Base-by-base conservation (phyloP, 2,888 invertebrate species). In the Drosophila austrosaltans region DNA sequence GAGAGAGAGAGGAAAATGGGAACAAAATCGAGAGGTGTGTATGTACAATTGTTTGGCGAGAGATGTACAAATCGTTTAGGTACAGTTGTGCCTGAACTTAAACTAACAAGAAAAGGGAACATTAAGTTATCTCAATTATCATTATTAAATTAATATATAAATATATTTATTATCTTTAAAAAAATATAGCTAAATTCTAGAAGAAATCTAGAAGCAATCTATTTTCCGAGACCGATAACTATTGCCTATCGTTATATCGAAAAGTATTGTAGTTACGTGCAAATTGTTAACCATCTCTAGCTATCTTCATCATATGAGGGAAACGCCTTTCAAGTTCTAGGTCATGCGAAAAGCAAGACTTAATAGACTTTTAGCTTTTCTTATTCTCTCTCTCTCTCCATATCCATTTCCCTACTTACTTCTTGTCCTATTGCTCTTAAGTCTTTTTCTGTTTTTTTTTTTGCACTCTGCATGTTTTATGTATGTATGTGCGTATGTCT, bases 291-390 rank as follows among this genome's bases (percentile, higher is more conserved):
- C 25, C 48, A 48, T 48, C 48, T 48, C 48, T 48, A 48, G 22
- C 10, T 25, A 44, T n/a, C 1, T 10, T 10, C 10, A 8, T 36
- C 36, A 36, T 20, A 54, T 57, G 28, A 32, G 22, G 72, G 57
- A 42, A 62, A 1, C 30, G 48, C 57, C 25, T 39, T 22, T 48
- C 48, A n/a, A 53, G 58, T 25, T 53, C 22, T n/a, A 48, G 48
- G 5, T 30, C n/a, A 16, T 32, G 53, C 32, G 42, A 39, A n/a
- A 44, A 54, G 54, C 48, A 67, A 66, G 22, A 72, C 44, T 62
- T 67, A 73, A 72, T 72, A 59, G 67, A 73, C 74, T 73, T 67
- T 20, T 20, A 64, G 40, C 72, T 42, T 44, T 39, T 28, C 36
- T 44, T 32, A 25, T 8, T n/a, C 5, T 10, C 20, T 32, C 28